Base-by-base conservation (phyloP, 2,888 invertebrate genomes). In the Alloscopus bannaensis region DNA sequence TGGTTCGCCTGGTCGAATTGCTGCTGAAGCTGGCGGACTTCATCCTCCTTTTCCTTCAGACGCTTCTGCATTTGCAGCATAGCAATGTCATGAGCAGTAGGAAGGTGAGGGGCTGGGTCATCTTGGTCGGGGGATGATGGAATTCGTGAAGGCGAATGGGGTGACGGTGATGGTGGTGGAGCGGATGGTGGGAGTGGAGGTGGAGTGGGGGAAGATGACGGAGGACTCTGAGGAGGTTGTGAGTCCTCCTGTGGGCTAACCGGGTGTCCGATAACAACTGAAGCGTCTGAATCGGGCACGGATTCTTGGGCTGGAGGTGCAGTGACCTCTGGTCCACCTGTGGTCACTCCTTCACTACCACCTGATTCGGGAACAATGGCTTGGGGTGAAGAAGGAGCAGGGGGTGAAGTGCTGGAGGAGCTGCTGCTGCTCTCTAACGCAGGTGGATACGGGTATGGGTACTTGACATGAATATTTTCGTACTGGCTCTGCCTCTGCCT, bases 371-470 rank as follows among this genome's bases (percentile, higher is more conserved):
- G 65, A 16, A 57, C 57, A 55, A 65, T 26, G 16, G 65, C 62
- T 62, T 50, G 50, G 1, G 57, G 57, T 11, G 26, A 11, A 20
- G 22, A n/a, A n/a, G n/a, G n/a, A n/a, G n/a, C n/a, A n/a, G n/a
- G 11, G 20, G 69, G 57, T 29, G 11, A 29, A 18, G 3, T 26
- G n/a, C n/a, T n/a, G n/a, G n/a, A n/a, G n/a, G n/a, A n/a, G n/a
- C n/a, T n/a, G n/a, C n/a, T n/a, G n/a, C n/a, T n/a, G n/a, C 18
- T 16, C 8, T 42, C 42, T 18, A 42, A 8, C 2, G 65, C 57
- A 22, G 73, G 76, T 55, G 76, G 76, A 28, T 76, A 76, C 11
- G 76, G 76, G 22, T 76, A 76, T 1, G 76, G 76, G 42, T 68
- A 76, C 24, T 76, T 76, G n/a, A 47, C 47, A 20, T 68, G 76